A percentile compares a stretch with the other conserved stretches of the same genome.
These are phyloP conservation scores for Pseudomyrmex cubaensis DNA, from an alignment of 1,140 invertebrate genomes.

Conservation along the genomic window DNA sequence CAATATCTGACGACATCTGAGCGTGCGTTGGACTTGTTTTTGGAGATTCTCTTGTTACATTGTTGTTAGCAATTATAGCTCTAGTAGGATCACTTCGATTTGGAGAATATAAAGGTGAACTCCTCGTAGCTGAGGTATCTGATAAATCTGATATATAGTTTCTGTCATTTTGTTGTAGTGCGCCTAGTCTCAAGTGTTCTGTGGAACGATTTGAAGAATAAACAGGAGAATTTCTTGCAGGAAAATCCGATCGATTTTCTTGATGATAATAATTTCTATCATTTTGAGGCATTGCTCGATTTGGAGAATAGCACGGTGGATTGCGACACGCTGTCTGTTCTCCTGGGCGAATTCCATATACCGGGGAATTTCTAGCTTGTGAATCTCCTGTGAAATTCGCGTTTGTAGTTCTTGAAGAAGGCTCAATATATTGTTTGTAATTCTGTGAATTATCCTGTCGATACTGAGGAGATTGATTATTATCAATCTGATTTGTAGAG, in stretches of 20 bases:
- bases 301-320: constrained; percentile 77
- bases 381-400: constrained; percentile 74
- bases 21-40: constrained; percentile 76
- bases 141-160: constrained; percentile 68
- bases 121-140: constrained; percentile 69
- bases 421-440: constrained; percentile 79
- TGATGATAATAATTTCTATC: constrained; percentile 77
- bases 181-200: constrained; percentile 71
- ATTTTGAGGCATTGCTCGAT: constrained; percentile 71
- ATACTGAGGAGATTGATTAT: constrained; percentile 79
- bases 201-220: constrained; percentile 77
- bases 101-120: constrained; percentile 68
- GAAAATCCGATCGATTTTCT: constrained; percentile 73
- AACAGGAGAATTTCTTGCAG: constrained; percentile 73
- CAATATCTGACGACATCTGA: constrained; percentile 62
- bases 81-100: constrained; percentile 63
- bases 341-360: constrained; percentile 70
- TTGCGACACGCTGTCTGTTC: constrained; percentile 74
- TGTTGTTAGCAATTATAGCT: constrained; percentile 64
- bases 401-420: constrained; percentile 64
- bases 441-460: constrained; percentile 79
- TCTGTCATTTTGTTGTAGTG: constrained; percentile 74
- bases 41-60: constrained; percentile 67
- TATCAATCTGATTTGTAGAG: constrained; percentile 70
- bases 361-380: constrained; percentile 76